These are phyloP conservation scores for Syngnathoides biaculeatus DNA, from an alignment of 2,113 vertebrate genomes.

Conservation along the genomic window DNA sequence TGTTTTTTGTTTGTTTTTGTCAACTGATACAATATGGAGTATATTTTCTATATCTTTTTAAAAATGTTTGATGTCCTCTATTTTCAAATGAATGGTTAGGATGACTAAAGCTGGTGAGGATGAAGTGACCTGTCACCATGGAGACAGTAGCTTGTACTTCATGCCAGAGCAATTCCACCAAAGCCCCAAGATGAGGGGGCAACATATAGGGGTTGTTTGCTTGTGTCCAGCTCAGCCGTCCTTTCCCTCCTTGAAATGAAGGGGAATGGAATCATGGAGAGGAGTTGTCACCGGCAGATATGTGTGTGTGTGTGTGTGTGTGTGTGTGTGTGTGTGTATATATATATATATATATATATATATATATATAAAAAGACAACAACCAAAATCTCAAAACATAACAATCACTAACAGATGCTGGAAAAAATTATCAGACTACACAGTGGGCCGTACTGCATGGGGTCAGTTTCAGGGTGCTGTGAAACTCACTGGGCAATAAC, in stretches of 20 bases:
- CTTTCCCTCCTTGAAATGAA: constrained; percentile 36
- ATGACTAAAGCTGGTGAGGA: constrained; percentile 56
- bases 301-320: no score
- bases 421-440: constrained; percentile 42
- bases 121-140: constrained; percentile 71
- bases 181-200: constrained; percentile 58
- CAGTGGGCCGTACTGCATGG: constrained; percentile 35
- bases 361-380: no score
- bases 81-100: constrained; percentile 47
- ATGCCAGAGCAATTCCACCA: constrained; percentile 64
- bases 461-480: constrained; percentile 67
- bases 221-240: constrained; percentile 44
- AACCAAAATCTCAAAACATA: no score
- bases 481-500: constrained; percentile 69
- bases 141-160: constrained; percentile 63
- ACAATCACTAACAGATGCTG: constrained; percentile 27
- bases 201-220: constrained; percentile 38
- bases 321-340: no score
- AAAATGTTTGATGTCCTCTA: constrained; percentile 26
- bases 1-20: constrained; percentile 42
- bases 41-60: constrained; percentile 41
- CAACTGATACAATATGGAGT: constrained; percentile 42
- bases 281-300: constrained; percentile 49
- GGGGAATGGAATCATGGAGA: constrained; percentile 40
- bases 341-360: no score